Base-by-base conservation (phyloP, 2,797 vertebrate species). In the Clarias fuscus region DNA sequence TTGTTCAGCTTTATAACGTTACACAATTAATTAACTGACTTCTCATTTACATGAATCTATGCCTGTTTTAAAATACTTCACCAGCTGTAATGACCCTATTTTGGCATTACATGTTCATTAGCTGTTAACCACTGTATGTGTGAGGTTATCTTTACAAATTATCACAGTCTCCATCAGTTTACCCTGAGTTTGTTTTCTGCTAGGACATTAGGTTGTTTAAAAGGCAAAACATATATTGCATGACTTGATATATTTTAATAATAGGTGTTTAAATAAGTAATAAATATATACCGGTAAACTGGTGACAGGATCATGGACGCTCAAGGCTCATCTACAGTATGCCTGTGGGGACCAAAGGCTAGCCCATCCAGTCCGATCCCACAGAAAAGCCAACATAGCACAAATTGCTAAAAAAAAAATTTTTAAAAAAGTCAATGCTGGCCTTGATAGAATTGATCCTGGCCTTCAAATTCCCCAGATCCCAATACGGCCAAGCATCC, bases 11-110 rank as follows among this genome's bases (percentile, higher is more conserved):
- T 86, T 77, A 56, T 10, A 68, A 53, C 15, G 68, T 33, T 67
- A 3, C 11, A 76, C 15, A 62, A 70, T 83, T 58, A 68, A 78
- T 61, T 30, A 77, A 83, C 22, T 61, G 72, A 61, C 20, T 4
- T 83, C 56, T 79, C n/a, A 65, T 68, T 86, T 86, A 83, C 61
- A 83, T 73, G 59, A 59, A 76, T 83, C 48, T 27, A 18, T 59
- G 5, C 33, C 73, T 82, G 64, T 68, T 61, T 64, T 20, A 33
- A 18, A 58, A 77, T 58, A 37, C 17, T 17, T 78, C 27, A 78
- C 30, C 59, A 59, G 30, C 61, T 82, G 13, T 33, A 79, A 65
- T 70, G 24, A 22, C 18, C 22, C 30, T 62, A 79, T 78, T 83
- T 71, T 72, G 58, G 53, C 5, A 37, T 68, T 30, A 62, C 61